A percentile compares a stretch with the other conserved stretches of the same genome.
phyloP scores from a whole-genome alignment of 2,888 invertebrate species.

The Thymelicus sylvestris region DNA sequence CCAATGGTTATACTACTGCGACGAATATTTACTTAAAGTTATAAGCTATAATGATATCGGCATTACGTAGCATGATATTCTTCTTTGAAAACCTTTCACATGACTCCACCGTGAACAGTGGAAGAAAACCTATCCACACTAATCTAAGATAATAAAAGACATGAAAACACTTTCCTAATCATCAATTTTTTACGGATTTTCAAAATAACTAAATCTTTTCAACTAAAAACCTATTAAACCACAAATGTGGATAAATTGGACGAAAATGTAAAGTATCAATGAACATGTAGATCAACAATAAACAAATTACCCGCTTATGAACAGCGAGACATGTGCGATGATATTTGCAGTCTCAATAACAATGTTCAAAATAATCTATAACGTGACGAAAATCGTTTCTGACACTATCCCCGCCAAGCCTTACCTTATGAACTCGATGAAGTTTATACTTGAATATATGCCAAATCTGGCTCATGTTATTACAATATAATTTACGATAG shows the following conservation, averaged over 20 bases:
- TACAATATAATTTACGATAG: background rate
- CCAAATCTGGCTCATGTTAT: background rate
- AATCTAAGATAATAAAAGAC: background rate
- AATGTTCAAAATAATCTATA: background rate
- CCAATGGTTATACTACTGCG: constrained; percentile 31
- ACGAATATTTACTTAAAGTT: constrained; percentile 26
- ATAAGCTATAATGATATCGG: constrained; percentile 34
- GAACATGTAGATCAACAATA: background rate
- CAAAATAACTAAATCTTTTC: background rate
- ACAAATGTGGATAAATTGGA: background rate
- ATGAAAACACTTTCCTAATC: background rate
- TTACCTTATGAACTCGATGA: background rate
- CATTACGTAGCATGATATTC: constrained; percentile 35
- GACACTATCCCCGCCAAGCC: background rate
- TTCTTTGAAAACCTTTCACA: background rate
- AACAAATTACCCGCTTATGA: background rate
- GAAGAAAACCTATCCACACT: background rate
- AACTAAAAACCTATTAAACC: background rate
- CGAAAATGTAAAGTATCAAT: background rate
- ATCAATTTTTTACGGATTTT: too few species aligned
- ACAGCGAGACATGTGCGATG: background rate
- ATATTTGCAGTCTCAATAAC: background rate
- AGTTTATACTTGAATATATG: background rate
- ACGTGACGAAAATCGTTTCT: background rate
- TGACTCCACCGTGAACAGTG: background rate